Base-by-base conservation (phyloP, 2,888 invertebrate genomes). In the Polydrusus tereticollis region DNA sequence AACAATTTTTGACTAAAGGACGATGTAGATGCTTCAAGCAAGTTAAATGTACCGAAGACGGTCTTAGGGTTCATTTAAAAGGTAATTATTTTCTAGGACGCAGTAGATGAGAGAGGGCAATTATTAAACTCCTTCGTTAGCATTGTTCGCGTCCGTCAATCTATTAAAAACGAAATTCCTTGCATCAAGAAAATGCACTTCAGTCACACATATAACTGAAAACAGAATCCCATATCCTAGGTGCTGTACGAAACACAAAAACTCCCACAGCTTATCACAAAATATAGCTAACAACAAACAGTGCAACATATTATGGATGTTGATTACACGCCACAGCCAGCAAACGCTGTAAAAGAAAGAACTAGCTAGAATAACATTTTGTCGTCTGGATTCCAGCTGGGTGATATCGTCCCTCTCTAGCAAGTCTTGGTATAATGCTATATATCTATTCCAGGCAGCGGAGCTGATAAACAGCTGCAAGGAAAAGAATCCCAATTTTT, bases 361-460 rank as follows among this genome's bases (percentile, higher is more conserved):
- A n/a, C 93, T 93, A 77, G 89, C 89, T 79, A 94, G 91, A 57
- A 91, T 88, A 33, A 85, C 83, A 76, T 89, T 89, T 82, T 90
- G 90, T 47, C 89, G 86, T 52, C 85, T 82, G 38, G 86, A 84
- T 74, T 90, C 86, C 26, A 87, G 86, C 14, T 88, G 86, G n/a
- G 87, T 87, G 1, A 87, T 87, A 76, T 87, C 85, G 67, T 88
- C 88, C 26, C 89, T 88, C 80, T 95, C 94, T 33, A 95, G 82
- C 80, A 94, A 85, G 78, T 93, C 90, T 78, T 94, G 94, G 81
- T 94, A 95, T 4, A 92, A 85, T 57, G 92, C 92, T 78, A 95
- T 94, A 79, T 94, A 94, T 26, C 94, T 89, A 86, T 95, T 95
- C 95, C 95, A 95, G 7, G 92, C 91, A 64, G 92, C 86, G 0